These are phyloP conservation scores for Varanus komodoensis DNA, from an alignment of 2,113 vertebrate genomes.

Conservation along the genomic window DNA sequence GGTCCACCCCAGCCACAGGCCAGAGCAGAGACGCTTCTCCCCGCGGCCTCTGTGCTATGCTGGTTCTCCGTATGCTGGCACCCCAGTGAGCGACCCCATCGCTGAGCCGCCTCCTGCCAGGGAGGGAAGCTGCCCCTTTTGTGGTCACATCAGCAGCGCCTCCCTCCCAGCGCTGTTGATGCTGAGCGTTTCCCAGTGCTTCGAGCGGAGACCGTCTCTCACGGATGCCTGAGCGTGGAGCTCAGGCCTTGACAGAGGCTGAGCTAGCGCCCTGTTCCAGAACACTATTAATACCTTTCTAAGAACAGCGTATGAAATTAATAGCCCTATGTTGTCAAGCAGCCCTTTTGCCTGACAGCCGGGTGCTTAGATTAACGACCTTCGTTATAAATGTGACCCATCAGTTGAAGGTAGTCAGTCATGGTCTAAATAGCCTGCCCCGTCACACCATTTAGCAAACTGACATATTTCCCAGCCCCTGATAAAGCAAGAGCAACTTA, in stretches of 20 bases:
- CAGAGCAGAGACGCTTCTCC: too few relatives aligned
- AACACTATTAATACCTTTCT: not conserved
- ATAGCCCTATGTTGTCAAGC: not conserved
- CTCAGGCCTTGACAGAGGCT: not conserved
- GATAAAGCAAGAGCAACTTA: not conserved
- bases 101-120: not conserved
- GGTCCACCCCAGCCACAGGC: too few relatives aligned
- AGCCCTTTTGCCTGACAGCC: not conserved
- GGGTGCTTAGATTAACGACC: not conserved
- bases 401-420: not conserved
- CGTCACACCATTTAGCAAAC: not conserved
- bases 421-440: not conserved
- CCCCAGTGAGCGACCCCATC: not conserved
- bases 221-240: too few relatives aligned
- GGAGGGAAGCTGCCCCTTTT: not conserved
- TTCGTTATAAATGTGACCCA: not conserved
- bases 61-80: not conserved
- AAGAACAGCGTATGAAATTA: not conserved
- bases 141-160: too few relatives aligned
- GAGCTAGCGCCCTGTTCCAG: not conserved
- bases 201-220: too few relatives aligned
- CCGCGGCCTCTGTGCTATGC: too few relatives aligned
- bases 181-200: too few relatives aligned
- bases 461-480: accelerated
- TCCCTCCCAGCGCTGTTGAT: not conserved